Evolutionary conservation across 2,113 vertebrate genomes (phyloP).

Genomic region (Scolopax mira): DNA sequence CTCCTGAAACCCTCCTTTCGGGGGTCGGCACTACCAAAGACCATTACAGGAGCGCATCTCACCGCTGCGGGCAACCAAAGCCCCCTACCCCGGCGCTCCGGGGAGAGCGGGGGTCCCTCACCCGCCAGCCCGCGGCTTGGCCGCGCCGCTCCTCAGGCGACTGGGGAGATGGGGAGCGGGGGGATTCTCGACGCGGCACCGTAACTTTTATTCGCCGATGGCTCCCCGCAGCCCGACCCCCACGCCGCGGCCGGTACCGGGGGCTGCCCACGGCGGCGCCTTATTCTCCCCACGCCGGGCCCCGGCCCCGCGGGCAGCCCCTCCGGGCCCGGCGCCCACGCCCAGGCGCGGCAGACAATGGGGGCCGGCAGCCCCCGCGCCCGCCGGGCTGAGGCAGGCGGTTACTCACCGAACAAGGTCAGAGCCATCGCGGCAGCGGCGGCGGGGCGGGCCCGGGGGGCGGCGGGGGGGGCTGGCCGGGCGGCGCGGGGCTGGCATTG

Average conservation of each 20-base stretch:
- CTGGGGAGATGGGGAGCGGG: neutral
- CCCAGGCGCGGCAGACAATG: conserved; percentile 76
- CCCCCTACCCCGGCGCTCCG: neutral
- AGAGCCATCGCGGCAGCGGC: conserved; percentile 74
- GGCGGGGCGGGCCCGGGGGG: neutral
- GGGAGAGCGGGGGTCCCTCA: neutral
- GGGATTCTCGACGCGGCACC: neutral
- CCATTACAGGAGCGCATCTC: neutral
- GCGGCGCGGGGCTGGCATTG: conserved; percentile 2
- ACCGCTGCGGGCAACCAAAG: neutral
- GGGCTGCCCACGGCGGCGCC: neutral
- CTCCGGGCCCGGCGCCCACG: conserved; percentile 58
- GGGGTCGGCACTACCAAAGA: rapidly evolving
- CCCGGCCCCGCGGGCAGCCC: neutral
- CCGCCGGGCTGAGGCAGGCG: neutral
- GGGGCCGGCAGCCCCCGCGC: neutral
- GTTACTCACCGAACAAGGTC: conserved; percentile 81
- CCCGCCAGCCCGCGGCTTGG: neutral
- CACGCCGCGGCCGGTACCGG: neutral
- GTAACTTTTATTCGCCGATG: neutral
- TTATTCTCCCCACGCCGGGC: neutral
- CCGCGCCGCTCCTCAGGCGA: neutral
- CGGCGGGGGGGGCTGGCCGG: neutral
- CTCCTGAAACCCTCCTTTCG: neutral
- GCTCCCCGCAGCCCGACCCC: neutral